These are phyloP conservation scores for Phymanthus crucifer DNA, from an alignment of 92 coral and sea anemone genomes.

Conservation along the genomic window DNA sequence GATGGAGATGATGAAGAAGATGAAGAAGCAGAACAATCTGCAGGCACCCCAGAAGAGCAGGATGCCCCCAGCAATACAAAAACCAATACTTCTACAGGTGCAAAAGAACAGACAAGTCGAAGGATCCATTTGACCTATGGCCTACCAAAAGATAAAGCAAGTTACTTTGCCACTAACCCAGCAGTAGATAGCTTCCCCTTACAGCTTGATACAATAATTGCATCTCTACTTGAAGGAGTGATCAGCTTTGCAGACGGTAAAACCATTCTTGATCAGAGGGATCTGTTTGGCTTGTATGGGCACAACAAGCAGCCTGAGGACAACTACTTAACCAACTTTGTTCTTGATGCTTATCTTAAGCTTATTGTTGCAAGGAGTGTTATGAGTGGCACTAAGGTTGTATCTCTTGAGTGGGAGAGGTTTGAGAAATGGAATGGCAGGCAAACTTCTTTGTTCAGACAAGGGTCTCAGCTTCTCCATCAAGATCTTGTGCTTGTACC, in stretches of 20 bases:
- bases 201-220: neutral
- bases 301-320: conserved; percentile 38
- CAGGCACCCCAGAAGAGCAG: conserved; percentile 4
- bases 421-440: conserved; percentile 39
- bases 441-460: conserved; percentile 17
- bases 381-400: conserved; percentile 18
- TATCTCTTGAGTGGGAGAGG: conserved; percentile 37
- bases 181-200: neutral
- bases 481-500: conserved; percentile 47
- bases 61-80: neutral
- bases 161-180: neutral
- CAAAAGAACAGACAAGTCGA: neutral
- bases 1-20: neutral
- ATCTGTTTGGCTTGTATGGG: conserved; percentile 37
- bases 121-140: neutral
- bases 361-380: conserved; percentile 24
- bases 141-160: conserved; percentile 9
- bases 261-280: conserved; percentile 15
- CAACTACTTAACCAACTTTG: conserved; percentile 46
- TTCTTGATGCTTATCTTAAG: conserved; percentile 38
- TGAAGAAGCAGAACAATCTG: conserved; percentile 11
- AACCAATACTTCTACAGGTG: neutral
- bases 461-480: conserved; percentile 28
- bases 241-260: neutral
- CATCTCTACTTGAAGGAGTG: neutral